Base-by-base conservation (phyloP, 1,140 invertebrate species). In the Drosophila insularis region DNA sequence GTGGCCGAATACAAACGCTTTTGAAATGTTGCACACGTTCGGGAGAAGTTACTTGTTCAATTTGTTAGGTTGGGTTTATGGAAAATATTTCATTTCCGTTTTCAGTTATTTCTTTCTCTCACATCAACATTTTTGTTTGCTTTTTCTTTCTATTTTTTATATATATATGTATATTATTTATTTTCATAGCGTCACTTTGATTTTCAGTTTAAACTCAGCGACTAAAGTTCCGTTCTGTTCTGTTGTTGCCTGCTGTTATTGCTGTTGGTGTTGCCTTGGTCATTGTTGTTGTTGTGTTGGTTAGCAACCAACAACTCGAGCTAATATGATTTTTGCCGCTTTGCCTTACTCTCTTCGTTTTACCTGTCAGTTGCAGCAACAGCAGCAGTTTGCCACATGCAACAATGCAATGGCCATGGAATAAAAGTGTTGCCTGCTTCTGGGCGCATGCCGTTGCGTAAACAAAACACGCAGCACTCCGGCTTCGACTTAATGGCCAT, bases 391-490 rank as follows among this genome's bases (percentile, higher is more conserved):
- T 74, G 77, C 79, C 79, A 74, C 72, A 68, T 82, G 82, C 82
- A 87, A 64, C 82, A 79, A 64, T 64, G 61, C 61, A 65, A 68
- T 66, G 39, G 55, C 50, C 68, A 56, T 50, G 75, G 50, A 23
- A 17, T 32, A 39, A 67, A 69, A 78, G 64, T 71, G 74, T 75
- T 66, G 50, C 56, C 35, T 46, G 10, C 74, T 23, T 53, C 50
- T 50, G 56, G 64, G 78, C 71, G 43, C 63, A 68, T 71, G 81
- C 64, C 78, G 84, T 89, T 89, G 80, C 80, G 84, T 89, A 89
- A 89, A 89, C 84, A 89, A 89, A 89, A 89, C 84, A 89, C 84
- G 84, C 84, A 89, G 73, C 76, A 27, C 79, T 50, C 43, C 43
- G 43, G 43, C 43, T 50, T 50, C 68, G 76, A 82, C 84, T 80